Evolutionary conservation across 2,797 vertebrate genomes (phyloP).

Genomic region (Sebastes hubbsi): DNA sequence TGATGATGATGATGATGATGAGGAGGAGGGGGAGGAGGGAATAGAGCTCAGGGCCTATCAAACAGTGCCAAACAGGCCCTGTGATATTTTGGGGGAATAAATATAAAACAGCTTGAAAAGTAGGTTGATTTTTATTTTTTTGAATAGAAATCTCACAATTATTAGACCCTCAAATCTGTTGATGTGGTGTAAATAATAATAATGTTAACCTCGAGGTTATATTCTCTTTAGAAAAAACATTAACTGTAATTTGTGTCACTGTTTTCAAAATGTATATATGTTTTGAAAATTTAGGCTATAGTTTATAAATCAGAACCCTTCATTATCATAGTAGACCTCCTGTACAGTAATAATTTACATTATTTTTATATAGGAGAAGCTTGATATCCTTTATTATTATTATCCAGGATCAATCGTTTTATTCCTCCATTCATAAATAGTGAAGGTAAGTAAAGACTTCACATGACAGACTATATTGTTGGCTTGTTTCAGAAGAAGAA

Average conservation of each 20-base stretch:
- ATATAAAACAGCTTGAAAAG: constrained; percentile 17
- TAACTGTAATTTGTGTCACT: neutral
- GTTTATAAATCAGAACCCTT: neutral
- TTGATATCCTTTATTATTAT: neutral
- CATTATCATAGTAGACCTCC: no score
- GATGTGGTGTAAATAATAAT: neutral
- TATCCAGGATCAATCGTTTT: neutral
- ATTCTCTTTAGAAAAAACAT: neutral
- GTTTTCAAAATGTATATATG: neutral
- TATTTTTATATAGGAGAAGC: neutral
- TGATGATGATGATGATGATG: constrained; percentile 25
- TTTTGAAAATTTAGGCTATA: neutral
- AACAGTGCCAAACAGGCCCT: constrained; percentile 48
- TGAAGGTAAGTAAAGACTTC: neutral
- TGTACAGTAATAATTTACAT: neutral
- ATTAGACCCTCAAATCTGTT: neutral
- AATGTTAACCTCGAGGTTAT: neutral
- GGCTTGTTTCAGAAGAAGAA: neutral
- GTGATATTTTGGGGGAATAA: constrained; percentile 25
- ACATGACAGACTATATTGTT: no score
- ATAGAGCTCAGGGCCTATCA: constrained; percentile 62
- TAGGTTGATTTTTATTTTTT: constrained; percentile 3
- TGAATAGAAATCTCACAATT: neutral
- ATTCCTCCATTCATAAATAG: neutral
- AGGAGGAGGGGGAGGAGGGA: constrained; percentile 49